Conservation (phyloP, 1,140 invertebrate species). For the Drosophila nasuta region DNA sequence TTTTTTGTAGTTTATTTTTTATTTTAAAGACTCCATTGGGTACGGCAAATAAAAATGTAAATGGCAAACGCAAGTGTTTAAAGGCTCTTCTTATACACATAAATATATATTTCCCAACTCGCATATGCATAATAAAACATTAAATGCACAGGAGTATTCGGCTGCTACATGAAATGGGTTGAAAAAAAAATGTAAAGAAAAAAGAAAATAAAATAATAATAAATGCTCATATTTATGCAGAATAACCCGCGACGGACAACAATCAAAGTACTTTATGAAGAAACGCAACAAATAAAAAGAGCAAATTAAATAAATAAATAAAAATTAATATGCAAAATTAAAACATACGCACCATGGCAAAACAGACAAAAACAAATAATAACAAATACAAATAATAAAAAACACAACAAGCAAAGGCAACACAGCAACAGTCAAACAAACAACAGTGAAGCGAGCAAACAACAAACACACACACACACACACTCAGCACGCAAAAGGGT, state of each 20-base stretch:
- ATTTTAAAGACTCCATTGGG: neutral
- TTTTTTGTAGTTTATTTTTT: neutral
- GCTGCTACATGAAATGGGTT: too few relatives aligned
- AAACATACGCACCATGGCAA: conserved; percentile 20
- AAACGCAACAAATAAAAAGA: conserved; percentile 37
- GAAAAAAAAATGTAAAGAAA: conserved; percentile 41
- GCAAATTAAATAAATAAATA: conserved; percentile 35
- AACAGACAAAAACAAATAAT: neutral
- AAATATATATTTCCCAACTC: conserved; percentile 7
- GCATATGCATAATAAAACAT: conserved; percentile 18
- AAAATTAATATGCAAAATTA: conserved; percentile 49
- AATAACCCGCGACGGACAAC: conserved; percentile 32
- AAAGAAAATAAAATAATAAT: conserved; percentile 7
- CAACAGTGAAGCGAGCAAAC: conserved; percentile 22
- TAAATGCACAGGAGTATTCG: neutral
- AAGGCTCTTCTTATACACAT: neutral
- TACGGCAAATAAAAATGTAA: conserved; percentile 7
- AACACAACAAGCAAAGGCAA: conserved; percentile 12
- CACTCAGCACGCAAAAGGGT: neutral
- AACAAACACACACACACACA: conserved; percentile 8
- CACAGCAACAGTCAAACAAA: conserved; percentile 30
- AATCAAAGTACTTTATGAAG: conserved; percentile 14
- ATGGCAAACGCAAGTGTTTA: conserved; percentile 23
- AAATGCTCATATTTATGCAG: conserved; percentile 51
- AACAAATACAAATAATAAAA: neutral